phyloP scores from a whole-genome alignment of 1,140 invertebrate genomes.

The Drosophila aff. region DNA sequence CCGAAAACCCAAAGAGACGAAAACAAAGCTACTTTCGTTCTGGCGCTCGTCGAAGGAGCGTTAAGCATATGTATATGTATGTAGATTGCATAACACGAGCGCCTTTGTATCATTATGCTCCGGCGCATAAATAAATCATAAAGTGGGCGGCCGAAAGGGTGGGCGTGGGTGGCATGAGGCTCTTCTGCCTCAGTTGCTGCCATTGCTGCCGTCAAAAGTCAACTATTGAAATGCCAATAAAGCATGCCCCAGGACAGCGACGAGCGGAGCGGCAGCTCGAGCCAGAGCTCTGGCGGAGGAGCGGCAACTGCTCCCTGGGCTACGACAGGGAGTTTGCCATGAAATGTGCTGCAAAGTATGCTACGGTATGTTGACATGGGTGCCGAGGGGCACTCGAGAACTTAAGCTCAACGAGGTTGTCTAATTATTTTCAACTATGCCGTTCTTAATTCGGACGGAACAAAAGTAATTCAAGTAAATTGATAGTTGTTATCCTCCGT shows the following conservation, averaged over 20 bases:
- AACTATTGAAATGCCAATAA: conserved; percentile 81
- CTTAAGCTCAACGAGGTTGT: background rate
- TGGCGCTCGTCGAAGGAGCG: conserved; percentile 5
- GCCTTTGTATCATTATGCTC: conserved; percentile 78
- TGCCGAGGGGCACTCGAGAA: conserved; percentile 12
- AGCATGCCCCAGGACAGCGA: conserved; percentile 51
- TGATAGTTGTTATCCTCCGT: background rate
- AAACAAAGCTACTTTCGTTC: conserved; percentile 57
- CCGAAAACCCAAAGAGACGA: conserved; percentile 29
- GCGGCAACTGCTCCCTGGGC: conserved; percentile 19
- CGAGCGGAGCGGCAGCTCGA: conserved; percentile 2
- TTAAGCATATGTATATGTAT: conserved; percentile 74
- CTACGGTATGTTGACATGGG: conserved; percentile 40
- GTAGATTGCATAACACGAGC: conserved; percentile 75
- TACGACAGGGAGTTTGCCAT: conserved; percentile 29
- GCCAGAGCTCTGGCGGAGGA: background rate
- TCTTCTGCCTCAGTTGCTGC: conserved; percentile 11
- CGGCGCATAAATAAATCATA: conserved; percentile 79
- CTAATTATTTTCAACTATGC: background rate
- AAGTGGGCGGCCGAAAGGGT: conserved; percentile 26
- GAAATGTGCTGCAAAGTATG: conserved; percentile 65
- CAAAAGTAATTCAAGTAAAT: background rate
- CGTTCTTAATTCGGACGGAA: background rate
- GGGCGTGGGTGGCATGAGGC: conserved; percentile 6
- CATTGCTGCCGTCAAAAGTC: conserved; percentile 58